Conservation (phyloP, 1,140 invertebrate genomes). For the Leucophenga varia region DNA sequence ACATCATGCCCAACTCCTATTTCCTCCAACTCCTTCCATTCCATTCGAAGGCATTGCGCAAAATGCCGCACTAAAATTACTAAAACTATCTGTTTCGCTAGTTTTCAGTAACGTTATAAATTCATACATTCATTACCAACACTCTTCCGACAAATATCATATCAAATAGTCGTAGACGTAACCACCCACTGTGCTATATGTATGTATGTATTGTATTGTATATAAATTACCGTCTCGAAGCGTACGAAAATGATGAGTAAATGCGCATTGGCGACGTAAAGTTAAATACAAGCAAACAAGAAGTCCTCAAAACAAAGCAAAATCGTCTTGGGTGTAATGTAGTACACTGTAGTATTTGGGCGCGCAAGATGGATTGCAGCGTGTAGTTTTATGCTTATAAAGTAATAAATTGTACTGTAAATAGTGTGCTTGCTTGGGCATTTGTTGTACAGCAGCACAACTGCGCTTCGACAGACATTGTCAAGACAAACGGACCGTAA, state of each 20-base stretch:
- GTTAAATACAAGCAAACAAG: too few relatives aligned
- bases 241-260: constrained; percentile 37
- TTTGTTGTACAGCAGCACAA: constrained; percentile 20
- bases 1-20: too few relatives aligned
- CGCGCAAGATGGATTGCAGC: constrained; percentile 10
- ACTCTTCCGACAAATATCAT: too few relatives aligned
- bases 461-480: constrained; percentile 32
- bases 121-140: constrained; percentile 54
- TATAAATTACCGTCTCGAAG: constrained; percentile 44
- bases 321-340: too few relatives aligned
- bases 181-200: neutral
- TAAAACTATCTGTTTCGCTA: constrained; percentile 42
- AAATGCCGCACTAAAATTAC: neutral
- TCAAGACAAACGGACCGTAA: too few relatives aligned
- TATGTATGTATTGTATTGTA: neutral
- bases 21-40: neutral
- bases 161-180: too few relatives aligned
- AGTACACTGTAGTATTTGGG: neutral
- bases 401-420: constrained; percentile 55
- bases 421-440: constrained; percentile 33
- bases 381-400: constrained; percentile 43
- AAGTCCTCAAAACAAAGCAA: too few relatives aligned
- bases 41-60: constrained; percentile 1
- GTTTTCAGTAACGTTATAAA: constrained; percentile 51
- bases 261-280: neutral